phyloP scores from a whole-genome alignment of 1,140 invertebrate genomes.

The Aphidius ervi region DNA sequence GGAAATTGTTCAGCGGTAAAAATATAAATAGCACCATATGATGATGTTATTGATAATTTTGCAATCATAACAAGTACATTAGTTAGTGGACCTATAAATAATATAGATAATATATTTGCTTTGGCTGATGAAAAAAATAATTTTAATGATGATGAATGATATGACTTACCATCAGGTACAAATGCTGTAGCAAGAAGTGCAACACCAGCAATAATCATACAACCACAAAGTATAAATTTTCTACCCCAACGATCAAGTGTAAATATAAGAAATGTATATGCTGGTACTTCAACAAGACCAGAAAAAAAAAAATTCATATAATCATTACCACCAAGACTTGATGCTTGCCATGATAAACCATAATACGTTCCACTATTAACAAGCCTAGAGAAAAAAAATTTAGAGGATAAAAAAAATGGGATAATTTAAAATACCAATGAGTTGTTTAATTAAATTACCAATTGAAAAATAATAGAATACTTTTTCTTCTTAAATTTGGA shows the following conservation, averaged over 20 bases:
- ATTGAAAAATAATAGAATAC: slow-evolving; percentile 71
- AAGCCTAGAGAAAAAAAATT: slow-evolving; percentile 57
- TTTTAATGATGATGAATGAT: neutral
- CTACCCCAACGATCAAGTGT: slow-evolving; percentile 71
- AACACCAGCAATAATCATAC: slow-evolving; percentile 66
- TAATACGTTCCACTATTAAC: slow-evolving; percentile 78
- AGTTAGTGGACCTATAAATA: too few species aligned
- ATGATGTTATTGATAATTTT: slow-evolving; percentile 77
- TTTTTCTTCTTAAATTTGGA: slow-evolving; percentile 66
- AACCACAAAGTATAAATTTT: slow-evolving; percentile 64
- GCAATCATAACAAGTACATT: slow-evolving; percentile 71
- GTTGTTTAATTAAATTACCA: slow-evolving; percentile 55
- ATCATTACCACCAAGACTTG: slow-evolving; percentile 67
- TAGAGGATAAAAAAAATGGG: slow-evolving; percentile 7
- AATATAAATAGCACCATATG: slow-evolving; percentile 76
- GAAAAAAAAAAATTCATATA: slow-evolving; percentile 74
- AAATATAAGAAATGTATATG: slow-evolving; percentile 66
- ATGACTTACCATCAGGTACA: slow-evolving; percentile 54
- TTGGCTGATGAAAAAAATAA: too few species aligned
- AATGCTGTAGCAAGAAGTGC: slow-evolving; percentile 59
- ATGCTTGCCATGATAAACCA: slow-evolving; percentile 75
- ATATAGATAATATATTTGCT: too few species aligned
- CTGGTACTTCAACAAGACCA: slow-evolving; percentile 73
- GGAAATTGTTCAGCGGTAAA: slow-evolving; percentile 82
- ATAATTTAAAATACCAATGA: neutral